phyloP scores from a whole-genome alignment of 2,797 vertebrate genomes.

The Eremophila alpestris region DNA sequence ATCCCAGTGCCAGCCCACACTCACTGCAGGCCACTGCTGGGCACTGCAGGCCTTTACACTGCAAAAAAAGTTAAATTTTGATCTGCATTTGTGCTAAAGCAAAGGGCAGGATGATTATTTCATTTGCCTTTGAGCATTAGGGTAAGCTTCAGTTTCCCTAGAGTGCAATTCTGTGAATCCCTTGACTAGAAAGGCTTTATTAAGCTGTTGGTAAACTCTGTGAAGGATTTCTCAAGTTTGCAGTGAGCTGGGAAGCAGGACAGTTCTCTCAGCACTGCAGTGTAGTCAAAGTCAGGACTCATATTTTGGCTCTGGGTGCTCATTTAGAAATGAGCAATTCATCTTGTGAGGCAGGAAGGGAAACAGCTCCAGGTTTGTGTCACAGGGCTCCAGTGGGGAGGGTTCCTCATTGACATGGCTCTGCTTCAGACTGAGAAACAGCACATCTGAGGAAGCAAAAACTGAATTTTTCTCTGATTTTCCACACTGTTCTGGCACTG shows the following conservation, averaged over 20 bases:
- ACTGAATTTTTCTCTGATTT: background rate
- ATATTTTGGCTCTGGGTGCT: conserved; percentile 51
- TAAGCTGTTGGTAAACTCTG: background rate
- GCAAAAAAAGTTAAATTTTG: background rate
- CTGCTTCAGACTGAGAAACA: background rate
- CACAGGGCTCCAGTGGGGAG: conserved; percentile 6
- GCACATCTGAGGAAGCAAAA: background rate
- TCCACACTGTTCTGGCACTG: background rate
- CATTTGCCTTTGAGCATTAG: background rate
- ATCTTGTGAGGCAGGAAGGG: conserved; percentile 33
- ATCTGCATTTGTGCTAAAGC: background rate
- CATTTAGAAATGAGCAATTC: conserved; percentile 65
- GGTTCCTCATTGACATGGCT: background rate
- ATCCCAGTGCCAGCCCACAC: background rate
- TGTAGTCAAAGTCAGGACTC: conserved; percentile 33
- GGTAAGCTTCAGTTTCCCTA: background rate
- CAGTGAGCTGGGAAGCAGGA: background rate
- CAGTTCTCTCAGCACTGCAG: background rate
- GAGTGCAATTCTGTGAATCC: background rate
- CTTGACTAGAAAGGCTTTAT: background rate
- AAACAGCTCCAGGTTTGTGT: conserved; percentile 52
- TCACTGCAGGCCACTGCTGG: background rate
- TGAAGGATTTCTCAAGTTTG: background rate
- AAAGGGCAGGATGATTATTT: background rate
- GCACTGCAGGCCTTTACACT: background rate